phyloP scores from a whole-genome alignment of 2,113 vertebrate genomes.

The Asarcornis scutulata region DNA sequence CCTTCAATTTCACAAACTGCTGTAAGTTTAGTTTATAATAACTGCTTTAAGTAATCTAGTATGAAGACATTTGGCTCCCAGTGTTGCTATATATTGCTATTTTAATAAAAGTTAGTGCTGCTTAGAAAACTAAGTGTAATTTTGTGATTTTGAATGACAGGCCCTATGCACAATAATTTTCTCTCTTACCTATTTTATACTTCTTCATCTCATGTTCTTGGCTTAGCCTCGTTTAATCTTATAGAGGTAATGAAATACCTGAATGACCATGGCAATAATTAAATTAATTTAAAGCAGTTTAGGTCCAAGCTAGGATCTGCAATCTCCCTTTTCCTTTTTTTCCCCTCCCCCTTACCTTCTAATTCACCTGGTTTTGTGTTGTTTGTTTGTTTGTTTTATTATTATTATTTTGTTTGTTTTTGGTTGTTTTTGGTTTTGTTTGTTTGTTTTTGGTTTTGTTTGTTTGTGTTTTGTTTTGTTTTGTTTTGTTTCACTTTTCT shows the following conservation, averaged over 20 bases:
- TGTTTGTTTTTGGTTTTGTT: background rate
- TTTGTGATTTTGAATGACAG: background rate
- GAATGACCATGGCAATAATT: background rate
- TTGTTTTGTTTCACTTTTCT: background rate
- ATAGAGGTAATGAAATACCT: background rate
- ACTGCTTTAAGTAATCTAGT: background rate
- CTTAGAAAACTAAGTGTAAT: background rate
- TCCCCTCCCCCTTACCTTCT: background rate
- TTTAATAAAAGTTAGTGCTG: background rate
- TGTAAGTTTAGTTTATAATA: background rate
- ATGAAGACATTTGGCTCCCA: background rate
- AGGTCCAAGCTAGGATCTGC: background rate
- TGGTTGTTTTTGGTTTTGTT: background rate
- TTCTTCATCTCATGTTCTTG: background rate
- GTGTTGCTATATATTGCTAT: background rate
- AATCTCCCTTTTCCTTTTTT: background rate
- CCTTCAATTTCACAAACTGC: background rate
- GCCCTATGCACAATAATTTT: background rate
- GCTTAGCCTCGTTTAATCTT: background rate
- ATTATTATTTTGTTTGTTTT: background rate
- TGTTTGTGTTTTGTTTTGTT: background rate
- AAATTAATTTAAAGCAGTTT: background rate
- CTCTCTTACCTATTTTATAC: background rate
- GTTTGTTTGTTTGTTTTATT: background rate
- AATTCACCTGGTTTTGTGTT: background rate